phyloP scores from a whole-genome alignment of 2,888 invertebrate species.

The Sesia bembeciformis region DNA sequence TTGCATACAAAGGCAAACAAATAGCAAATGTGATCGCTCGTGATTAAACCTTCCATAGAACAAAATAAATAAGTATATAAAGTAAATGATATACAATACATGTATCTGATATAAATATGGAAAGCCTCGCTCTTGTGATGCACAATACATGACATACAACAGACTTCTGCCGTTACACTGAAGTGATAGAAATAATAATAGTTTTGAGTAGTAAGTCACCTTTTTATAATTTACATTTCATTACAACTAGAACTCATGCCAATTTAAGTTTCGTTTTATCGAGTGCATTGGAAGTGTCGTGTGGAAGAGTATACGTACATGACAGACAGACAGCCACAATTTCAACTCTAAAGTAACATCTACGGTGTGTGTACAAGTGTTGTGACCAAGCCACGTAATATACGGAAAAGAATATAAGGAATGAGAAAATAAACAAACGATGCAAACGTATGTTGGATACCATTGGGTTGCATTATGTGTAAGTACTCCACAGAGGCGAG shows the following conservation, averaged over 20 bases:
- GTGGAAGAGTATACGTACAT: slow-evolving; percentile 33
- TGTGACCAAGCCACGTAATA: slow-evolving; percentile 28
- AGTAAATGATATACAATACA: slow-evolving; percentile 6
- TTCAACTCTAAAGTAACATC: slow-evolving; percentile 40
- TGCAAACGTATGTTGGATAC: slow-evolving; percentile 63
- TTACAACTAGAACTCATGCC: slow-evolving; percentile 43
- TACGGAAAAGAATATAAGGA: slow-evolving; percentile 26
- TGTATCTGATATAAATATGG: slow-evolving; percentile 45
- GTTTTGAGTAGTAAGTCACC: slow-evolving; percentile 85
- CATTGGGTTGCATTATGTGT: slow-evolving; percentile 70
- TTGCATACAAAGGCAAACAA: slow-evolving; percentile 44
- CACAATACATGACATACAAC: slow-evolving; percentile 44
- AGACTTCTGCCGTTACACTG: slow-evolving; percentile 34
- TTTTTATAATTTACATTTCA: slow-evolving; percentile 41
- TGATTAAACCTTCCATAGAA: slow-evolving; percentile 14
- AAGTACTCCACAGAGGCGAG: slow-evolving; percentile 71
- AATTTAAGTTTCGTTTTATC: slow-evolving; percentile 23
- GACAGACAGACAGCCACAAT: slow-evolving; percentile 64
- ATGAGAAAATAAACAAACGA: slow-evolving; percentile 32
- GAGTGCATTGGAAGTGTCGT: slow-evolving; percentile 37
- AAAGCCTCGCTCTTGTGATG: slow-evolving; percentile 54
- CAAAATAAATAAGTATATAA: too few relatives aligned
- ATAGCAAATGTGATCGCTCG: slow-evolving; percentile 40
- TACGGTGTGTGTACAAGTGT: slow-evolving; percentile 30
- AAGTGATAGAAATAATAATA: slow-evolving; percentile 54